Evolutionary conservation across 1,140 invertebrate genomes (phyloP).

Genomic region (Musca vetustissima): DNA sequence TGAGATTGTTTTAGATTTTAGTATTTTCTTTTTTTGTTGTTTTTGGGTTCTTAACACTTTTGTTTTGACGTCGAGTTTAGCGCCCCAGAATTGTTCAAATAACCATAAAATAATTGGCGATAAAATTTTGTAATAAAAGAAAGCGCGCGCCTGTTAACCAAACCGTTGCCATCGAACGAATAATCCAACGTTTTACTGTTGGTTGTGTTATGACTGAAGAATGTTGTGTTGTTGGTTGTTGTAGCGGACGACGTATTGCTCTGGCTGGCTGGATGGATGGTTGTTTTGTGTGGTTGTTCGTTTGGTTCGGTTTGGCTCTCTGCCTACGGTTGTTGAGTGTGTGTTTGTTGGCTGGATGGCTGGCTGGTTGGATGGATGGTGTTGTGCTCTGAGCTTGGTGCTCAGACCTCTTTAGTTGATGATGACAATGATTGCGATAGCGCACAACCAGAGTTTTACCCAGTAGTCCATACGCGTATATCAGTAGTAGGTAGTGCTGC

Average conservation of each 20-base stretch:
- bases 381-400: neutral
- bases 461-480: slow-evolving; percentile 15
- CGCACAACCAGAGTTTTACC: neutral
- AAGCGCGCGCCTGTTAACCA: slow-evolving; percentile 56
- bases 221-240: slow-evolving; percentile 2
- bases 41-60: neutral
- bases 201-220: slow-evolving; percentile 53
- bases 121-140: slow-evolving; percentile 56
- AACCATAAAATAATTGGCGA: slow-evolving; percentile 54
- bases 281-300: too few relatives aligned
- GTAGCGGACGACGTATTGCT: too few relatives aligned
- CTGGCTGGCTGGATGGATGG: too few relatives aligned
- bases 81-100: slow-evolving; percentile 27
- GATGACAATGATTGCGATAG: slow-evolving; percentile 17
- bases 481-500: neutral
- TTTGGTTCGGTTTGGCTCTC: too few relatives aligned
- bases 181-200: slow-evolving; percentile 54
- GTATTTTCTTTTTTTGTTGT: too few relatives aligned
- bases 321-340: too few relatives aligned
- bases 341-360: too few relatives aligned
- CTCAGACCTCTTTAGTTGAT: neutral
- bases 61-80: slow-evolving; percentile 1
- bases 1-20: too few relatives aligned
- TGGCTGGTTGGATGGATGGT: slow-evolving; percentile 7
- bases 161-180: slow-evolving; percentile 56